Evolutionary conservation across 2,113 vertebrate species (phyloP).

Genomic region (Bungarus multicinctus): DNA sequence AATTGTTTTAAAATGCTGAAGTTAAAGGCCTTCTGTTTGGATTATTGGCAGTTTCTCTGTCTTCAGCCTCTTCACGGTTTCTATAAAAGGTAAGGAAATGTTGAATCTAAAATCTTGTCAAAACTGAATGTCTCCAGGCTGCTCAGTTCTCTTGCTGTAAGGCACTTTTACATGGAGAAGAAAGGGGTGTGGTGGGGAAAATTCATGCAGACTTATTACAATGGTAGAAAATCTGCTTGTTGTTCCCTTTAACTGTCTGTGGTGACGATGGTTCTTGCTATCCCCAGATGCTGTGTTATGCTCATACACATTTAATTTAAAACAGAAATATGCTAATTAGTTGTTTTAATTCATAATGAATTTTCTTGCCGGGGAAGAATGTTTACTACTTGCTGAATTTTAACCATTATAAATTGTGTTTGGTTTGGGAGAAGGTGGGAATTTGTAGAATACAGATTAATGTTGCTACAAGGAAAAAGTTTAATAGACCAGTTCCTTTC

Average conservation of each 20-base stretch:
- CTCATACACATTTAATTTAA: conserved; percentile 26
- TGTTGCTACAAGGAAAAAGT: conserved; percentile 25
- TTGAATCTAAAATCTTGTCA: conserved; percentile 29
- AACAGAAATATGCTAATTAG: not conserved
- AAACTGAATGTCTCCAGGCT: conserved; percentile 26
- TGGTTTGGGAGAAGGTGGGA: conserved; percentile 23
- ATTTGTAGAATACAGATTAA: conserved; percentile 28
- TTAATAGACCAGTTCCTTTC: conserved; percentile 42
- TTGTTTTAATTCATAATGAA: conserved; percentile 11
- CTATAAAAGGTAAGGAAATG: conserved; percentile 87
- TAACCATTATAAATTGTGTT: not conserved
- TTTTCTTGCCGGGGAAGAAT: not conserved
- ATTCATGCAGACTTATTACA: conserved; percentile 49
- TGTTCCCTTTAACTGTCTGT: not conserved
- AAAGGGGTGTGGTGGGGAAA: conserved; percentile 49
- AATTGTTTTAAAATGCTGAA: conserved; percentile 82
- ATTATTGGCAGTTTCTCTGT: conserved; percentile 97
- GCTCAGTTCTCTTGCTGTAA: conserved; percentile 26
- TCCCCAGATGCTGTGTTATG: conserved; percentile 9
- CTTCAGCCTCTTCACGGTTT: conserved; percentile 88
- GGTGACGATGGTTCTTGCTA: conserved; percentile 14
- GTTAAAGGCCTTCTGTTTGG: conserved; percentile 94
- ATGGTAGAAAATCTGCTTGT: conserved; percentile 43
- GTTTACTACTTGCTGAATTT: not conserved
- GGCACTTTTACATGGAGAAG: not conserved